Evolutionary conservation across 2,797 vertebrate genomes (phyloP).

Genomic region (Chrosomus eos): DNA sequence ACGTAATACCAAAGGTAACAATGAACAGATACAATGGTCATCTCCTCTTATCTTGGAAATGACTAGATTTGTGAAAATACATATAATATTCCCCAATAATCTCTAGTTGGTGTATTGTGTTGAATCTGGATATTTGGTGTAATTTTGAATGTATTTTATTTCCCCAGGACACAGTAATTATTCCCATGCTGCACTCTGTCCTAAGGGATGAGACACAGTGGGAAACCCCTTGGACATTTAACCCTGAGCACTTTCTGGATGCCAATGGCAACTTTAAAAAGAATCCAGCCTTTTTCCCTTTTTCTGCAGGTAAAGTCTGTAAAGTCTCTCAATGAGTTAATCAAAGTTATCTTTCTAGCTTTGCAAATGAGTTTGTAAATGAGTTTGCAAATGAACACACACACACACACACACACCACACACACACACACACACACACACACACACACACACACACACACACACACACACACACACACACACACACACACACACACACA

Average conservation of each 20-base stretch:
- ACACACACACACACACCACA: too few relatives aligned
- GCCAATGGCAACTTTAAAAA: constrained; percentile 74
- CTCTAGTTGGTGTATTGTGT: neutral
- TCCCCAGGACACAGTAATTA: constrained; percentile 68
- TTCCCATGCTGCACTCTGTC: constrained; percentile 76
- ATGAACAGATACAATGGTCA: neutral
- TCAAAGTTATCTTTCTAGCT: neutral
- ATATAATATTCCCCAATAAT: neutral
- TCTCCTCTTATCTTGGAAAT: neutral
- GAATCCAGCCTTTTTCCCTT: constrained; percentile 72
- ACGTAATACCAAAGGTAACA: constrained; percentile 71
- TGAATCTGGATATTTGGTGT: neutral
- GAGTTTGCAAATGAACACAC: too few relatives aligned
- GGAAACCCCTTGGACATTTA: constrained; percentile 70
- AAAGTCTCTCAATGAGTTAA: neutral
- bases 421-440: too few relatives aligned
- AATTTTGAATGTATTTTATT: neutral
- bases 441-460: too few relatives aligned
- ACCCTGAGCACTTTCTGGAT: constrained; percentile 76
- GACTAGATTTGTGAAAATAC: neutral
- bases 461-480: too few relatives aligned
- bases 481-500: too few relatives aligned
- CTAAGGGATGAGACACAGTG: constrained; percentile 71
- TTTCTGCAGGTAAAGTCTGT: constrained; percentile 70
- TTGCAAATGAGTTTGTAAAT: neutral